phyloP scores from a whole-genome alignment of 2,888 invertebrate genomes.

The Cryptocheilus praepositus region DNA sequence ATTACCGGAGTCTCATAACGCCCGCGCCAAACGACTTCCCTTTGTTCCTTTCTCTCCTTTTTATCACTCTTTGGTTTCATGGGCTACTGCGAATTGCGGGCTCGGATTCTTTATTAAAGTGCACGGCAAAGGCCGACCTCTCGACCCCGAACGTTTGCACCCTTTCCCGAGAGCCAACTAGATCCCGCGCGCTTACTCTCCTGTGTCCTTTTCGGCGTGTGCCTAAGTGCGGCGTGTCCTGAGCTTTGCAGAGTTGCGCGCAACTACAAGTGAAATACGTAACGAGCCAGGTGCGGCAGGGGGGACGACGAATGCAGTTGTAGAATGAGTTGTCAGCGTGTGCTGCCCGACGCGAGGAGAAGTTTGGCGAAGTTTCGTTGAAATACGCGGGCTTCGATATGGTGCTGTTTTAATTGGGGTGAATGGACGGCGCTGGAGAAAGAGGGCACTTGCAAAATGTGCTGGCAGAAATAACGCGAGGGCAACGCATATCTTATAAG shows the following conservation, averaged over 20 bases:
- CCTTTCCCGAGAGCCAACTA: too few relatives aligned
- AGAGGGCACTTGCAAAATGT: too few relatives aligned
- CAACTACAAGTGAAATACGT: neutral
- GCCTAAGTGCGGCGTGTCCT: neutral
- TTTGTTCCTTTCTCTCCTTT: slow-evolving; percentile 42
- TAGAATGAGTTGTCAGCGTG: too few relatives aligned
- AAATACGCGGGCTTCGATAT: too few relatives aligned
- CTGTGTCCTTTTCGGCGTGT: neutral
- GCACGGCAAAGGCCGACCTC: slow-evolving; percentile 32
- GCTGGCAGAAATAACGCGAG: too few relatives aligned
- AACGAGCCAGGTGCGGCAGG: neutral
- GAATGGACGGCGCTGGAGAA: too few relatives aligned
- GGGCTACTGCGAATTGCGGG: slow-evolving; percentile 35
- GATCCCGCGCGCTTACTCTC: neutral
- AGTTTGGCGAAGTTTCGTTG: too few relatives aligned
- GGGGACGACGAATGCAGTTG: too few relatives aligned
- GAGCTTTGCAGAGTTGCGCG: neutral
- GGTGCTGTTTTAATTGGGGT: too few relatives aligned
- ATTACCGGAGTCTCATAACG: slow-evolving; percentile 44
- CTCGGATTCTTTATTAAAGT: slow-evolving; percentile 51
- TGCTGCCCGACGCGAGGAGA: too few relatives aligned
- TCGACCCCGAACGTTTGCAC: slow-evolving; percentile 1
- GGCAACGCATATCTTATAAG: too few relatives aligned
- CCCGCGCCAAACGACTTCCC: slow-evolving; percentile 21
- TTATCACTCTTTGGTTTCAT: slow-evolving; percentile 48